Evolutionary conservation across 2,113 vertebrate genomes (phyloP), one percentile per base, ranked within the genome.

Genomic region (Platichthys flesus): DNA sequence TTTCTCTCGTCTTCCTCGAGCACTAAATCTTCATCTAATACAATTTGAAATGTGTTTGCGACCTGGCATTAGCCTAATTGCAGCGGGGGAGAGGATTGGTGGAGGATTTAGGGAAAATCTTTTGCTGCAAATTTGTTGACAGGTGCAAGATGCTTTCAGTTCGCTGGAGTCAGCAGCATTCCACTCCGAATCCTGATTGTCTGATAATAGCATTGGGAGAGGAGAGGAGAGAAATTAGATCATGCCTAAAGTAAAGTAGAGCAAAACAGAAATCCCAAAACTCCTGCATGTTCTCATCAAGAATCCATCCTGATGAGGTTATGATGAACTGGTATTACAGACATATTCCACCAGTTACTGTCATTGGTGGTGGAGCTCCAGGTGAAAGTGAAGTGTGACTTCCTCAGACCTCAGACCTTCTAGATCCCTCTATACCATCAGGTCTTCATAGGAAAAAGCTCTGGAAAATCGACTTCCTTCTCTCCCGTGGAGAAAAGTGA

Each of bases 41-140:
- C 79, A 71, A 71, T 21, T 57, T 60, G 52, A 80, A 74, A 78
- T 74, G 26, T 67, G 60, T 73, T 49, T 59, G 60, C 65, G 68
- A 37, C 51, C 42, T 26, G 10, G 59, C 74, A 87, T 91, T 87
- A 83, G 83, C 55, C 51, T 86, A 82, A 88, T 83, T 86, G 83
- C 65, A 49, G 62, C 21, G 24, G 57, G 23, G 45, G 45, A 55
- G 21, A 35, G 18, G 26, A 26, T 10, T 63, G 59, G 61, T 77
- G 52, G 58, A 51, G 20, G 59, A 74, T 63, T 76, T 49, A 18
- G 51, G 51, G 51, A 54, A 54, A 54, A 54, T n/a, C 51, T n/a
- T 54, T 54, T 54, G 51, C 40, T 1, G 40, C 40, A 42, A 42
- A 42, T 42, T 10, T 31, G 58, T 68, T 85, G 84, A 85, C 78